Evolutionary conservation across 2,797 vertebrate species (phyloP), one percentile per base, ranked within the genome.

Genomic region (Poeciliopsis infans): DNA sequence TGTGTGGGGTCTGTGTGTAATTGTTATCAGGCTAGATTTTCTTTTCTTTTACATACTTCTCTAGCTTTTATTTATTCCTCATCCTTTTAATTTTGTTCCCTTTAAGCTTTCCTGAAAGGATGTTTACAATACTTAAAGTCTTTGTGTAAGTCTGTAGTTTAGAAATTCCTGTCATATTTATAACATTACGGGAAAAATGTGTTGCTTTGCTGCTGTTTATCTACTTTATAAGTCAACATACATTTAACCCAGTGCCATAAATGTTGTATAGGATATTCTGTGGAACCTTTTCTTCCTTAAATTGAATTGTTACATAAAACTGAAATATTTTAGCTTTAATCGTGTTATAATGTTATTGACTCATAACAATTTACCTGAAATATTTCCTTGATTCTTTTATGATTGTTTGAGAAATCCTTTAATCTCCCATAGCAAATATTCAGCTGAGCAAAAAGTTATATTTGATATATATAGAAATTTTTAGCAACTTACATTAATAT

Each of bases 71-170:
- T 81, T 78, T 0, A 1, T 46, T 80, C 76, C 84, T 64, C 36
- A 69, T 75, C 76, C 36, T 57, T 86, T 79, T 25, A 4, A 68
- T 68, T 23, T 39, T 41, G 18, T 70, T 75, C 16, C 23, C 70
- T 71, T 69, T 64, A 77, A 85, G 16, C 78, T 49, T 43, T 82
- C 77, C 66, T 72, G 49, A 76, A 82, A 79, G 66, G 16, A 4
- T 16, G n/a, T 45, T 83, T 73, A 85, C 69, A 76, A 55, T 84
- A 13, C 11, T 36, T 64, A 36, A 7, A 6, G 16, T 66, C 16
- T 20, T 66, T 2, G 39, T 41, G 36, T 41, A 18, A 36, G 18
- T 61, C 57, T 61, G 57, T 25, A 61, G 15, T 61, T 61, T 33
- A 36, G 4, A 66, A 39, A 1, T 66, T 18, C 5, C 13, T 69